These are phyloP conservation scores for Callospermophilus lateralis DNA, from an alignment of 2,113 vertebrate species.

Conservation along the genomic window DNA sequence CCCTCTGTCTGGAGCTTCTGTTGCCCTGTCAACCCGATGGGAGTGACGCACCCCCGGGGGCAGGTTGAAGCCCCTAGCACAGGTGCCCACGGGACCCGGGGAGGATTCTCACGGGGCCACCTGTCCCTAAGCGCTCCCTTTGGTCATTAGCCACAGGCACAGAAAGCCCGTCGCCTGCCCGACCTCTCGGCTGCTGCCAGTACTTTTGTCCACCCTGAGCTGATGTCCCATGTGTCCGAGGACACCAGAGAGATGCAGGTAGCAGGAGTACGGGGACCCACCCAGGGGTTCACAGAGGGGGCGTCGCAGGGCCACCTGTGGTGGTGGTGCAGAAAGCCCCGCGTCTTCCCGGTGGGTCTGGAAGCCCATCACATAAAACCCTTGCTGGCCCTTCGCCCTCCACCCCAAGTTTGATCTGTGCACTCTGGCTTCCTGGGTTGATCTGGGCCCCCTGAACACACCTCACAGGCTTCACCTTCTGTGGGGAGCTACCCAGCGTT, in stretches of 20 bases:
- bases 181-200: neutral
- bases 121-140: neutral
- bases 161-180: neutral
- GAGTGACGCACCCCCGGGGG: neutral
- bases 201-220: neutral
- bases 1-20: neutral
- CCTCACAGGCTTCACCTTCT: neutral
- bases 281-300: fast-evolving
- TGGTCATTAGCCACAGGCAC: neutral
- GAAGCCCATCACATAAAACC: neutral
- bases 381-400: neutral
- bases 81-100: fast-evolving
- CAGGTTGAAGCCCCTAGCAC: neutral
- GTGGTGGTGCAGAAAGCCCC: fast-evolving
- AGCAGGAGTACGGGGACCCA: fast-evolving
- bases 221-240: neutral
- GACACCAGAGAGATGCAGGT: neutral
- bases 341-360: neutral
- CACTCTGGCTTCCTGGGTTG: too few species aligned
- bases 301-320: fast-evolving
- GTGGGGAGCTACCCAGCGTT: neutral
- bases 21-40: neutral
- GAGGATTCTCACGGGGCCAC: neutral
- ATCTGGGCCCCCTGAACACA: too few species aligned
- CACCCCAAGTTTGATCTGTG: neutral